phyloP scores from a whole-genome alignment of 2,888 invertebrate genomes.

The Perithous albicinctus region DNA sequence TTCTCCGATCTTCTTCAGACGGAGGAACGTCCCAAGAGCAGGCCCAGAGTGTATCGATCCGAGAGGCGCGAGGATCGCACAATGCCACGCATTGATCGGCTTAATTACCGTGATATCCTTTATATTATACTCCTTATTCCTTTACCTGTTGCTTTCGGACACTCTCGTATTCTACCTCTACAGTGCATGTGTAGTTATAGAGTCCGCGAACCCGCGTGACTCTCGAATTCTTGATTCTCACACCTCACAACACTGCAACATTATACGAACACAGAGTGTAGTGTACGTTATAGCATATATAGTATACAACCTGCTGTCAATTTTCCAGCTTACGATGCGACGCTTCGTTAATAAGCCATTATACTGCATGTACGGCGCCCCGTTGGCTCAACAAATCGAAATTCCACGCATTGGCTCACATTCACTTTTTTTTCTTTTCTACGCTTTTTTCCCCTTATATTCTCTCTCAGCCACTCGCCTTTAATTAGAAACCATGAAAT shows the following conservation, averaged over 20 bases:
- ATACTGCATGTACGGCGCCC: conserved; percentile 49
- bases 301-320: conserved; percentile 26
- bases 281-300: conserved; percentile 17
- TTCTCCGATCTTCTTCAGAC: conserved; percentile 1
- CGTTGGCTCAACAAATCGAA: conserved; percentile 40
- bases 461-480: background rate
- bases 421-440: background rate
- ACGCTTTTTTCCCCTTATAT: background rate
- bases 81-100: conserved; percentile 82
- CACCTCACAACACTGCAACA: conserved; percentile 10
- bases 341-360: conserved; percentile 79
- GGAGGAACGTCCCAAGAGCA: background rate
- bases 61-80: conserved; percentile 66
- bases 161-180: background rate
- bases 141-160: background rate
- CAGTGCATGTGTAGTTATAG: background rate
- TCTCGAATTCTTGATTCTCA: conserved; percentile 39
- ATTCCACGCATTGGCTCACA: conserved; percentile 22
- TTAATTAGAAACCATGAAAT: too few relatives aligned
- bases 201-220: conserved; percentile 40
- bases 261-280: conserved; percentile 9
- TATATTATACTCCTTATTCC: conserved; percentile 21
- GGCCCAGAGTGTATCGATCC: conserved; percentile 52
- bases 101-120: conserved; percentile 83
- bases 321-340: conserved; percentile 66